Evolutionary conservation across 2,888 invertebrate species (phyloP).

Genomic region (Tetrapedia diversipes): DNA sequence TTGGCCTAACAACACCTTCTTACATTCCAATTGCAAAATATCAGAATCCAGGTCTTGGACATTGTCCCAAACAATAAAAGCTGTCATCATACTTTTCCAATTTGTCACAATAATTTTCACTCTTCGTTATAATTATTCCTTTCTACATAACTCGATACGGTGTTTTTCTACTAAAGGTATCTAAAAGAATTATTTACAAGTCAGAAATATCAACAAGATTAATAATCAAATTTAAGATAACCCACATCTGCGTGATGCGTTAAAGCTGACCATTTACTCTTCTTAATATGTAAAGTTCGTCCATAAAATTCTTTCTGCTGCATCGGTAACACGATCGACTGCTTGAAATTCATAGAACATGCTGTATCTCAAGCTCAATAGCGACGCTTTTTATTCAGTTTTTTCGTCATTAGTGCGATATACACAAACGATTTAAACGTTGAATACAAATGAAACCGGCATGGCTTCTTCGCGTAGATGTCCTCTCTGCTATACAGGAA

Average conservation of each 20-base stretch:
- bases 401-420: conserved; percentile 14
- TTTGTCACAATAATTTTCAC: no score
- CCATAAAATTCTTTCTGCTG: conserved; percentile 1
- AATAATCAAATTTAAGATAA: not conserved
- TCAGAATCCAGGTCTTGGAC: conserved; percentile 3
- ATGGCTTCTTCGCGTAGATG: conserved; percentile 3
- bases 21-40: not conserved
- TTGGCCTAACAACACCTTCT: not conserved
- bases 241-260: not conserved
- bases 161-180: no score
- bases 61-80: not conserved
- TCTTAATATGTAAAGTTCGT: conserved; percentile 11
- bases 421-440: conserved; percentile 5
- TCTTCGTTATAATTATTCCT: no score
- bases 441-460: conserved; percentile 15
- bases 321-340: conserved; percentile 9
- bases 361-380: conserved; percentile 8
- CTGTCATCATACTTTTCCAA: no score
- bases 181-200: no score
- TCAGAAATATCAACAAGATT: no score
- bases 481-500: not conserved
- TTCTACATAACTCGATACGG: no score
- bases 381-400: conserved; percentile 12
- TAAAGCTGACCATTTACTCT: not conserved
- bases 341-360: conserved; percentile 16